Evolutionary conservation across 2,888 invertebrate species (phyloP), one percentile per base, ranked within the genome.

Genomic region (Oscheius sp.): DNA sequence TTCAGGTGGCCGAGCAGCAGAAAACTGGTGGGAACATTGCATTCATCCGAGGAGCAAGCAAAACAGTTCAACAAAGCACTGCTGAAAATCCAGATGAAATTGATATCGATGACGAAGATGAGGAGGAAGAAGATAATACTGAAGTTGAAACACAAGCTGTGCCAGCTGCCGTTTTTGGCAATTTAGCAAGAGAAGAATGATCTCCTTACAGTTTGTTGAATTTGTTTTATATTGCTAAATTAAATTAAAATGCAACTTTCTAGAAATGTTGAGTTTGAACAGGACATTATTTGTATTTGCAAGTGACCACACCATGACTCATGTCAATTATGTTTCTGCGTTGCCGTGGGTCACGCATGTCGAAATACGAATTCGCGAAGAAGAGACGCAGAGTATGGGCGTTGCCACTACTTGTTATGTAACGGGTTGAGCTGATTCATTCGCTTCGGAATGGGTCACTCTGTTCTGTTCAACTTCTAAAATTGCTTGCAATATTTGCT

Each of bases 141-240:
- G 88, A 88, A 68, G 80, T 95, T 65, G 92, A 93, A 86, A 92
- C 93, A 86, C 93, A 94, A 88, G 90, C 90, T 31, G 91, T 96
- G 76, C 96, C 96, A 37, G 90, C 92, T 50, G 92, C 95, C 88
- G 94, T 96, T 2, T 96, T 96, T 90, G 96, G 96, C 71, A 83
- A 84, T 8, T 82, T 88, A 63, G 61, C 45, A 31, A 50, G 53
- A 10, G 53, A 65, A 8, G 61, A 61, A n/a, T 61, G 45, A 61
- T 20, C 17, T 15, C 3, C 12, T 25, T 25, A 5, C 48, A 20
- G 25, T 48, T 25, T 48, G 20, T 25, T 17, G 15, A 20, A 20
- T 42, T 6, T 37, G 6, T 12, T 37, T 42, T 42, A 42, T 42
- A 17, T 20, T 3, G 1, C 15, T 42, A 6, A 42, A n/a, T n/a